phyloP scores from a whole-genome alignment of 2,113 vertebrate genomes.

The Mesocricetus auratus region DNA sequence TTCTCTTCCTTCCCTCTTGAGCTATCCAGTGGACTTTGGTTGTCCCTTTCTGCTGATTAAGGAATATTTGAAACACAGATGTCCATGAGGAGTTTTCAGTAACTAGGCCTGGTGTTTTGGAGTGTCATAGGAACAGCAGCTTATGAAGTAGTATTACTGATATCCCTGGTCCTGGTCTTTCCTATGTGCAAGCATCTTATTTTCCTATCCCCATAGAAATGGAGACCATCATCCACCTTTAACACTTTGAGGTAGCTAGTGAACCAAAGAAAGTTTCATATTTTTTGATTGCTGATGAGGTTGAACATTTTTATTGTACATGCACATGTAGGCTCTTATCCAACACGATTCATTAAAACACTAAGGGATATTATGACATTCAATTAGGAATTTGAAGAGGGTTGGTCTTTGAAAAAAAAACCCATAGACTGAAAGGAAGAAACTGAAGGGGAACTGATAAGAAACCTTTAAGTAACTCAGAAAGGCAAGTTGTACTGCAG shows the following conservation, averaged over 20 bases:
- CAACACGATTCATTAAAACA: neutral
- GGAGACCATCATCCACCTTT: neutral
- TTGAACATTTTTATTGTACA: neutral
- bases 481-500: neutral
- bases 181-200: neutral
- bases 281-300: neutral
- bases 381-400: neutral
- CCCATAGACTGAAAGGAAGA: neutral
- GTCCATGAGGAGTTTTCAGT: neutral
- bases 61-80: neutral
- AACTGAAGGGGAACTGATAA: neutral
- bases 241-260: neutral
- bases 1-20: neutral
- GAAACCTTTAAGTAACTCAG: neutral
- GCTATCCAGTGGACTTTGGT: neutral
- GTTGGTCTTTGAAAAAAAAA: neutral
- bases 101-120: fast-evolving
- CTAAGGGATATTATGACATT: neutral
- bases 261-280: neutral
- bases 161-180: neutral
- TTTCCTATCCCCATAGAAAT: neutral
- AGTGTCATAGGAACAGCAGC: neutral
- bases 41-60: too few relatives aligned
- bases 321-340: neutral
- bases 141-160: neutral